Percentiles rank a stretch among this genome's conserved stretches.
Conservation (phyloP, 2,888 invertebrate genomes). For the Hypena proboscidalis region DNA sequence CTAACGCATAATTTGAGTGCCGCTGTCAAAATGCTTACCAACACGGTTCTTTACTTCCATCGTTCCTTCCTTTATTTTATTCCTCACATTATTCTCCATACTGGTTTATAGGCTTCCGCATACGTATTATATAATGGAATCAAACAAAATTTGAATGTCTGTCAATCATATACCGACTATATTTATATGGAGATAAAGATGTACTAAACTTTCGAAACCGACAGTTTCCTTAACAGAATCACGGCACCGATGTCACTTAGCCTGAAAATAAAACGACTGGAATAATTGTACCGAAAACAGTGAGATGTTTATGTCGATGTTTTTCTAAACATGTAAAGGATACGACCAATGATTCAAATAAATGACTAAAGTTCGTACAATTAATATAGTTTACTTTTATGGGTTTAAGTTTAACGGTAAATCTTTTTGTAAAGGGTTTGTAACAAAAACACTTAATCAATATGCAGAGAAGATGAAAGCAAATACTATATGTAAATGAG, state of each 20-base stretch:
- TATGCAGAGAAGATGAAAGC: too few species aligned
- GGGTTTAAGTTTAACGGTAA: neutral
- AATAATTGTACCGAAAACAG: constrained; percentile 3
- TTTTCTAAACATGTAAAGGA: constrained; percentile 17
- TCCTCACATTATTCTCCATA: constrained; percentile 38
- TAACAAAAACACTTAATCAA: too few species aligned
- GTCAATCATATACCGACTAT: too few species aligned
- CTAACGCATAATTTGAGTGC: too few species aligned
- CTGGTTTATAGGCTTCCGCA: constrained; percentile 31
- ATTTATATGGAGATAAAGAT: too few species aligned
- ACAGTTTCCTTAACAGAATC: too few species aligned
- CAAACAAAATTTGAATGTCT: too few species aligned
- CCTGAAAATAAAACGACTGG: too few species aligned
- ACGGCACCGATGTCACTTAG: constrained; percentile 21
- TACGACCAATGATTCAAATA: neutral
- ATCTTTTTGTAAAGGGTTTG: too few species aligned
- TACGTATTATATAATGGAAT: too few species aligned
- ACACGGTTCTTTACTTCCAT: constrained; percentile 9
- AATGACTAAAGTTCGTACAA: constrained; percentile 19
- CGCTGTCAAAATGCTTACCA: constrained; percentile 1
- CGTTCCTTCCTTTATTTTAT: constrained; percentile 31
- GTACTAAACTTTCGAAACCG: too few species aligned
- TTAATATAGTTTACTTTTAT: constrained; percentile 14
- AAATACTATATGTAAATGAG: too few species aligned
- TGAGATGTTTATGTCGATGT: constrained; percentile 37